These are phyloP conservation scores for Neoarius graeffei DNA, from an alignment of 2,113 vertebrate species.

Conservation along the genomic window DNA sequence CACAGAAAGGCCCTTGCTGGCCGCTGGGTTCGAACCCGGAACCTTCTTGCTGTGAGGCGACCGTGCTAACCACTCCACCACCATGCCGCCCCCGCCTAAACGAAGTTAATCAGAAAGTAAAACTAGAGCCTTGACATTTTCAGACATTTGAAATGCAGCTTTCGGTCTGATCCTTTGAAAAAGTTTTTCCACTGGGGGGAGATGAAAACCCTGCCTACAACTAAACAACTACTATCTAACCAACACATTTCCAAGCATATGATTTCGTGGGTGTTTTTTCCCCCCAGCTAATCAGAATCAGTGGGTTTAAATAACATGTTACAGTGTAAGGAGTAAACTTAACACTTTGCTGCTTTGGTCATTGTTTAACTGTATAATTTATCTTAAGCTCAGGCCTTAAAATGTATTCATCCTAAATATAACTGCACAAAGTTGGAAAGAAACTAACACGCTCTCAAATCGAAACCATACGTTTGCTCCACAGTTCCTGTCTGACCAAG, in stretches of 20 bases:
- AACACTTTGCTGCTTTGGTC: not conserved
- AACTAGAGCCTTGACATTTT: not conserved
- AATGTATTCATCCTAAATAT: not conserved
- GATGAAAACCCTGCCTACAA: not conserved
- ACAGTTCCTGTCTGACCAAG: not conserved
- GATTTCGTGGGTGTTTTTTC: not conserved
- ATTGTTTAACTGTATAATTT: not conserved
- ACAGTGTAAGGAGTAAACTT: not conserved
- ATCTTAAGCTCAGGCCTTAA: not conserved
- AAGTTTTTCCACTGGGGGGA: not conserved
- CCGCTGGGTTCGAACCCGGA: no score
- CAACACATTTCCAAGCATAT: not conserved
- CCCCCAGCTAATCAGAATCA: not conserved
- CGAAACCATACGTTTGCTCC: not conserved
- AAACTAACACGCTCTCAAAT: not conserved
- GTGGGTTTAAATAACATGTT: slow-evolving; percentile 4
- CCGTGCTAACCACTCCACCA: no score
- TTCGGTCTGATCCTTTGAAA: not conserved
- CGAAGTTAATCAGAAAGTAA: not conserved
- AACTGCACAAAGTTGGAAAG: not conserved
- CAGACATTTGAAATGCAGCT: not conserved
- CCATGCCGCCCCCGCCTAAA: no score
- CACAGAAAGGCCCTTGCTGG: no score
- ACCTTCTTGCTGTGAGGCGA: no score
- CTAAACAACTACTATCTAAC: not conserved